These are phyloP conservation scores for Canis aureus DNA, from an alignment of 2,113 vertebrate genomes.

Conservation along the genomic window DNA sequence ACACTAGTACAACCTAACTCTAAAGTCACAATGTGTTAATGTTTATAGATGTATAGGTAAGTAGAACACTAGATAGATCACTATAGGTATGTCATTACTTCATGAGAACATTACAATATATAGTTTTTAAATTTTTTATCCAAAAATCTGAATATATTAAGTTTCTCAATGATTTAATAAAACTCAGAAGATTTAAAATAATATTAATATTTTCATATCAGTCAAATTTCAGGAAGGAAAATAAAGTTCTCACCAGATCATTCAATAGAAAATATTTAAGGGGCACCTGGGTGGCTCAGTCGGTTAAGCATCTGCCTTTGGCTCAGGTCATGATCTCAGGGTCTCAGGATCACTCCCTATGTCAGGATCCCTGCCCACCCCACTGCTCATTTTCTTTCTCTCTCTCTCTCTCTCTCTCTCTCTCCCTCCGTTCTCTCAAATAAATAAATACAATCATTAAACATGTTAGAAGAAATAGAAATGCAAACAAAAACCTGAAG, in stretches of 20 bases:
- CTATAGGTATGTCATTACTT: not conserved
- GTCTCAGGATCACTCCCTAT: too few relatives aligned
- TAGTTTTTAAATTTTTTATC: not conserved
- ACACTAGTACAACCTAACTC: not conserved
- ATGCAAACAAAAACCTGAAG: not conserved
- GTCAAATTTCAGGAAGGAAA: not conserved
- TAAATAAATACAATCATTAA: not conserved
- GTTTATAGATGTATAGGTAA: not conserved
- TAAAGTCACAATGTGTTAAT: not conserved
- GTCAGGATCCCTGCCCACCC: too few relatives aligned
- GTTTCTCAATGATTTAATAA: constrained; percentile 19
- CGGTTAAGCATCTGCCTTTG: too few relatives aligned
- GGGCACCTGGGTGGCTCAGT: too few relatives aligned
- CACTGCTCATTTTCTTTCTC: too few relatives aligned
- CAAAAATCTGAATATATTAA: not conserved
- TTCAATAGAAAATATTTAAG: not conserved
- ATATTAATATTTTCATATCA: not conserved
- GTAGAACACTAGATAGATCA: not conserved
- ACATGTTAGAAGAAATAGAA: not conserved
- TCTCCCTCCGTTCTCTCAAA: too few relatives aligned
- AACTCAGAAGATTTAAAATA: constrained; percentile 13
- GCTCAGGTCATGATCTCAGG: too few relatives aligned
- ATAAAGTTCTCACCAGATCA: not conserved
- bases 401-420: too few relatives aligned
- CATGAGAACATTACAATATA: not conserved